Evolutionary conservation across 2,888 invertebrate species (phyloP), one percentile per base, ranked within the genome.

Genomic region (Ormyrus pomaceus): DNA sequence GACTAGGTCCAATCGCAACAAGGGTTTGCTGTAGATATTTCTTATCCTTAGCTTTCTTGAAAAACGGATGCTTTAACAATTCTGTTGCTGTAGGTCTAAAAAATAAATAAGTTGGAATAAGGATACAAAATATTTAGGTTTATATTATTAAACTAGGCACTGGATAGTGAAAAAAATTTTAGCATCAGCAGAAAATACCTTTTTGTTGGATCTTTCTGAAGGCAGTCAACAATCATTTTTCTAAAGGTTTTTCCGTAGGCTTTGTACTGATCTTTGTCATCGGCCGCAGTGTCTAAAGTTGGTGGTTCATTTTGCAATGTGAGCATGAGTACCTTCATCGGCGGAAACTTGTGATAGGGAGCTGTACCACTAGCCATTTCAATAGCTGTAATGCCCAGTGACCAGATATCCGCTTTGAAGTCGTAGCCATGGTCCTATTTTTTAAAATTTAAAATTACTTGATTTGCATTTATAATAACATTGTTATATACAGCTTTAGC

Each of bases 351-450:
- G 90, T 99, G 99, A 90, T 99, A 99, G 0, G 99, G 99, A 0
- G 99, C 99, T 0, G 98, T 98, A 11, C 98, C 98, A 1, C 98
- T 97, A 0, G 99, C 99, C 95, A 99, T 95, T 92, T 99, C 99
- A 85, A 99, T 99, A 0, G 99, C 99, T 0, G 99, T 98, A 84
- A 98, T 98, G 46, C 98, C 98, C 88, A 98, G 95, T 86, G 97
- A 95, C 98, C 98, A 96, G 85, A 96, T 96, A 87, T 96, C 96
- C 3, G 99, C 99, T 92, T 99, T 99, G 91, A 98, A 99, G 91
- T 99, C 99, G 89, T 99, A 99, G 2, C 99, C 99, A 88, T 97
- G 96, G 89, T 97, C 97, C 95, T 96, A 89, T 87, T 89, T 85
- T 10, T 19, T 8, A 53, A 77, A 65, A 56, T 53, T 59, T 80